Percentiles rank a stretch among this genome's conserved stretches.
phyloP scores from a whole-genome alignment of 1,140 invertebrate genomes.

The Pinna nobilis region DNA sequence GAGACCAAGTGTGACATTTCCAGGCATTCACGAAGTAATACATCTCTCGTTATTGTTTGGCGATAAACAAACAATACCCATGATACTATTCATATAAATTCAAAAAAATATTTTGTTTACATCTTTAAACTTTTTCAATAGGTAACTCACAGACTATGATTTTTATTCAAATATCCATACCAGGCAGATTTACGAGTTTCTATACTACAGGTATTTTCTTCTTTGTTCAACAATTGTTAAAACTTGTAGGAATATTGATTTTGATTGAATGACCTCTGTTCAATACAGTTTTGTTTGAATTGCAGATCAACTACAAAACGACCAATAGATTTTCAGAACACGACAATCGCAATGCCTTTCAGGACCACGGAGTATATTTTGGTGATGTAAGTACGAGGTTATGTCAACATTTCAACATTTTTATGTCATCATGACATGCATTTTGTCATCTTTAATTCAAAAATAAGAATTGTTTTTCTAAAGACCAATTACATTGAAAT shows the following conservation, averaged over 20 bases:
- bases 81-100: not conserved
- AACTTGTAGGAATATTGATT: not conserved
- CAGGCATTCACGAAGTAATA: constrained; percentile 14
- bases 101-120: too few species aligned
- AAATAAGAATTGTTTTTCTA: too few species aligned
- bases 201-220: not conserved
- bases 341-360: constrained; percentile 67
- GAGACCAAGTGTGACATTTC: not conserved
- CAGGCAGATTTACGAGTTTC: not conserved
- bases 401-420: too few species aligned
- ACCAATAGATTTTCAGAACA: constrained; percentile 66
- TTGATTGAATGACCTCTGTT: not conserved
- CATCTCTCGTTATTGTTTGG: not conserved
- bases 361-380: constrained; percentile 67
- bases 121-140: too few species aligned
- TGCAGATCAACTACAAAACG: constrained; percentile 60
- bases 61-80: not conserved
- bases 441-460: too few species aligned
- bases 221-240: not conserved
- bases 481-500: too few species aligned
- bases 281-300: constrained; percentile 28
- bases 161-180: not conserved
- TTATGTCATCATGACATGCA: too few species aligned
- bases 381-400: constrained; percentile 67
- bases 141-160: not conserved